phyloP scores from a whole-genome alignment of 2,113 vertebrate genomes.

The Loxodonta africana region DNA sequence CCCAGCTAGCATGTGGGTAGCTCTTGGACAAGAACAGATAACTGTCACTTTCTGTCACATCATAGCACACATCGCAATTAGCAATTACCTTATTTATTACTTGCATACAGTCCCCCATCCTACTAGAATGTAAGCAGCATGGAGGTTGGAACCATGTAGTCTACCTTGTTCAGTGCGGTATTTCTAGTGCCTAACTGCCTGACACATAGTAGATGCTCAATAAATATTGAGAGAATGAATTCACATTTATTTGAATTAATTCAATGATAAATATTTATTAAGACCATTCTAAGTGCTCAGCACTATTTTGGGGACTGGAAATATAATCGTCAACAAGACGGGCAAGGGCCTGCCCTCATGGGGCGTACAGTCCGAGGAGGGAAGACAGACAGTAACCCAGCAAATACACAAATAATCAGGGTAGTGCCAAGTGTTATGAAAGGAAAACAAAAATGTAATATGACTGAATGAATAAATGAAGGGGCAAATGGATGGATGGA shows the following conservation, averaged over 20 bases:
- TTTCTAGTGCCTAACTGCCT: not conserved
- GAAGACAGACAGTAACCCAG: not conserved
- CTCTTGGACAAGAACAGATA: not conserved
- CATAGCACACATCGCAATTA: not conserved
- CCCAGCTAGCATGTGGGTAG: not conserved
- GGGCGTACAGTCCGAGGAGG: not conserved
- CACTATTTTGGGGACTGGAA: not conserved
- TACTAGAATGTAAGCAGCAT: not conserved
- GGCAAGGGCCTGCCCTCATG: not conserved
- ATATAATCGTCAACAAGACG: not conserved
- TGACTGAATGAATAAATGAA: not conserved
- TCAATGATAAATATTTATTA: constrained; percentile 18
- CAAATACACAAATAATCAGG: not conserved
- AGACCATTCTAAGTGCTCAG: not conserved
- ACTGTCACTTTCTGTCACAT: not conserved
- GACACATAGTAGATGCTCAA: not conserved
- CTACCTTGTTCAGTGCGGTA: not conserved
- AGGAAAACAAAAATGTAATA: not conserved
- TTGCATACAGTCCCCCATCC: not conserved
- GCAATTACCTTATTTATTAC: not conserved
- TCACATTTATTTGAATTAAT: constrained; percentile 28
- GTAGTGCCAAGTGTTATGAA: not conserved
- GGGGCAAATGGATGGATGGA: not conserved
- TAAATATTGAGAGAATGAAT: not conserved
- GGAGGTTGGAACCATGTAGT: not conserved